A percentile compares a stretch with the other conserved stretches of the same genome.
Conservation (phyloP, 1,140 invertebrate species). For the Drosophila jambulina region DNA sequence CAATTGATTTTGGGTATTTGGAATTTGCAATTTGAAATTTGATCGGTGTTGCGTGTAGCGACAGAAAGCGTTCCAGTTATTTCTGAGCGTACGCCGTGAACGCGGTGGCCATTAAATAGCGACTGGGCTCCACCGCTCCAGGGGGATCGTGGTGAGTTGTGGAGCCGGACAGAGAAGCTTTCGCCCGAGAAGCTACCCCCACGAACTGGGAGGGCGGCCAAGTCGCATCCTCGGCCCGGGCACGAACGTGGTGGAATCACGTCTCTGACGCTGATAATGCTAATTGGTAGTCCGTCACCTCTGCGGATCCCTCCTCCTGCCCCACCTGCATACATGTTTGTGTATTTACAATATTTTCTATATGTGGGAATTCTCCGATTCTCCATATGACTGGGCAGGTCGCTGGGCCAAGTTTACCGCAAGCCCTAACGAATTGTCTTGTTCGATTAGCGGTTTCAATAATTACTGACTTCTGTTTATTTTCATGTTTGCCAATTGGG, state of each 20-base stretch:
- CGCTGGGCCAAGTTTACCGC: conserved; percentile 42
- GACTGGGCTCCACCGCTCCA: conserved; percentile 32
- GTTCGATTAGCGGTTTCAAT: conserved; percentile 58
- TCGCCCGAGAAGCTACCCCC: conserved; percentile 6
- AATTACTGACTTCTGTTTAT: conserved; percentile 11
- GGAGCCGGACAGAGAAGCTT: conserved; percentile 28
- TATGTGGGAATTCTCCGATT: conserved; percentile 37
- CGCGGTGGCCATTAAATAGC: conserved; percentile 61
- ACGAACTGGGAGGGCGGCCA: neutral
- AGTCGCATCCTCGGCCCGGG: conserved; percentile 34
- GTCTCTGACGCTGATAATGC: conserved; percentile 48
- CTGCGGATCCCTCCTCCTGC: conserved; percentile 4
- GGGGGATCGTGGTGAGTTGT: conserved; percentile 62
- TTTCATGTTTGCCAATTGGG: neutral
- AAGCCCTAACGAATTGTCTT: conserved; percentile 47
- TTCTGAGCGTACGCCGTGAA: conserved; percentile 52
- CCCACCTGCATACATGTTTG: neutral
- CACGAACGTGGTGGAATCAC: conserved; percentile 32
- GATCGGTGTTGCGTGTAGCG: conserved; percentile 29
- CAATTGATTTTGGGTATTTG: conserved; percentile 36
- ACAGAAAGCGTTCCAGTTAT: conserved; percentile 49
- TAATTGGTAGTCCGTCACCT: conserved; percentile 30
- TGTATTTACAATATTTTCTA: conserved; percentile 4
- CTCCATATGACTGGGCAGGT: conserved; percentile 41
- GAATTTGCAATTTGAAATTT: conserved; percentile 35